Conservation (phyloP, 2,888 invertebrate species). For the Carcina quercana region DNA sequence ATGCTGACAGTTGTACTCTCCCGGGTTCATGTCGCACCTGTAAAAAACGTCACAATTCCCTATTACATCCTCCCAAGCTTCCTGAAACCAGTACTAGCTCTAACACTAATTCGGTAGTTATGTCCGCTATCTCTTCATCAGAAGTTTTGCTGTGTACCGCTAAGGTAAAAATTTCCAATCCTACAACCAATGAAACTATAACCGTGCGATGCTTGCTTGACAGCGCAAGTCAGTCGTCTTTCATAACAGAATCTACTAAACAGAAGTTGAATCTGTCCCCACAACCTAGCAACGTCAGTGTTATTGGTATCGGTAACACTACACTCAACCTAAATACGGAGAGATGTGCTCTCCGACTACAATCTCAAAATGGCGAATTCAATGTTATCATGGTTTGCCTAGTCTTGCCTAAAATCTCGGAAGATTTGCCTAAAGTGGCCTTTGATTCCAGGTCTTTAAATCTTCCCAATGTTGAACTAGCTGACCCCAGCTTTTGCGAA, state of each 20-base stretch:
- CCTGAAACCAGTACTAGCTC: neutral
- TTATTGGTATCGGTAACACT: slow-evolving; percentile 10
- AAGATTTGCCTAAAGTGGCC: slow-evolving; percentile 4
- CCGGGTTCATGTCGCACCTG: slow-evolving; percentile 2
- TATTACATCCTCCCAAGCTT: neutral
- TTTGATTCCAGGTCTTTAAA: neutral
- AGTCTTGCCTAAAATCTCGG: slow-evolving; percentile 4
- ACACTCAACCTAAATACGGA: neutral
- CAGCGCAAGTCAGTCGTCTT: slow-evolving; percentile 8
- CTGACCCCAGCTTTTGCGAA: slow-evolving; percentile 14
- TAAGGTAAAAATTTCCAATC: slow-evolving; percentile 3
- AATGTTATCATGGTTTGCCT: neutral
- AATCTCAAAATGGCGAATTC: slow-evolving; percentile 1
- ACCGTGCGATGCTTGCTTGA: neutral
- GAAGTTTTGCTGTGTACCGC: slow-evolving; percentile 7
- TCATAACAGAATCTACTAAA: slow-evolving; percentile 5
- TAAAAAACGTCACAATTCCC: slow-evolving; percentile 5
- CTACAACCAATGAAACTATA: neutral
- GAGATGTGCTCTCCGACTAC: neutral
- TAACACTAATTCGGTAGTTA: neutral
- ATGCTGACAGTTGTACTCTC: slow-evolving; percentile 1
- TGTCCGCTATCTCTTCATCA: neutral
- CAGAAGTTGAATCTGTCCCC: slow-evolving; percentile 2
- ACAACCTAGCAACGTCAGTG: neutral
- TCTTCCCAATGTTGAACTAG: slow-evolving; percentile 4